Conservation (phyloP, 2,113 vertebrate genomes). For the Dipodomys spectabilis region DNA sequence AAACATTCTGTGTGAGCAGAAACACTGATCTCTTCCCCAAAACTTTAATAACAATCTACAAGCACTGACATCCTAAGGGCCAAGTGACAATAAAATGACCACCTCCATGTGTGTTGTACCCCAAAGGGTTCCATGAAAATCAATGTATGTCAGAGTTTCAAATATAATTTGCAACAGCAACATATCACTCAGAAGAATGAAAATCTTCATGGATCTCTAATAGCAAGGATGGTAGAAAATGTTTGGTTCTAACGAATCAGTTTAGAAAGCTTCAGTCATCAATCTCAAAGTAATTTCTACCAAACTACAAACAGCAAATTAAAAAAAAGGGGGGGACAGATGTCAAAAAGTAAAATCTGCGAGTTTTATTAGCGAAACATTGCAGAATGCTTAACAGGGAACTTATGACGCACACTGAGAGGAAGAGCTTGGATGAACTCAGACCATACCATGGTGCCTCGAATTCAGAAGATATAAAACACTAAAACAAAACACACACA, state of each 20-base stretch:
- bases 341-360: neutral
- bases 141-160: too few relatives aligned
- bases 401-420: neutral
- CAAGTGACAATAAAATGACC: slow-evolving; percentile 46
- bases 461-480: neutral
- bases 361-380: slow-evolving; percentile 1
- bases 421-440: neutral
- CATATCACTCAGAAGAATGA: too few relatives aligned
- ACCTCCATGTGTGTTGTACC: neutral
- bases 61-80: neutral
- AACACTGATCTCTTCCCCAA: slow-evolving; percentile 66
- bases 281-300: slow-evolving; percentile 56
- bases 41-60: neutral
- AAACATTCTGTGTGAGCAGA: slow-evolving; percentile 59
- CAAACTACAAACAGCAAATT: neutral
- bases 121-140: too few relatives aligned
- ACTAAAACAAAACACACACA: slow-evolving; percentile 19
- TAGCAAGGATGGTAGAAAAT: neutral
- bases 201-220: too few relatives aligned
- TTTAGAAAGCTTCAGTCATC: slow-evolving; percentile 38
- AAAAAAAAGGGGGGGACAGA: neutral
- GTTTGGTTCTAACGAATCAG: slow-evolving; percentile 41
- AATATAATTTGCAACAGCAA: neutral
- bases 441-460: neutral
- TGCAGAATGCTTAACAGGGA: neutral